Conservation (phyloP, 2,113 vertebrate species). For the Psittacara wagleri region DNA sequence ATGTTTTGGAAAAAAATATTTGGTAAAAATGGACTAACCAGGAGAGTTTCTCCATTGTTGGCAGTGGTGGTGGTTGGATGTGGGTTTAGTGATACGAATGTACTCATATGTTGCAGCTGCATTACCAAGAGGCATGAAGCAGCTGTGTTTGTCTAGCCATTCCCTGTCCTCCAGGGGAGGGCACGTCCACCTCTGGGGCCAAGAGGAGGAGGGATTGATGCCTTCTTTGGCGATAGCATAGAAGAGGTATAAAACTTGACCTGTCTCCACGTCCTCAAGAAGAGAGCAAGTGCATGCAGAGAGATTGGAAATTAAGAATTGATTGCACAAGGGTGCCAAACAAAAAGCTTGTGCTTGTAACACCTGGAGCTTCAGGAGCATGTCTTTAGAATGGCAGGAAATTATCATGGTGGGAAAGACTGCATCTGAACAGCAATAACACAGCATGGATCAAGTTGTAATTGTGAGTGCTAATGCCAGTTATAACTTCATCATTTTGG, state of each 20-base stretch:
- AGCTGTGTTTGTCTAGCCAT: not conserved
- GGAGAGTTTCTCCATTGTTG: not conserved
- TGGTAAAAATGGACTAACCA: not conserved
- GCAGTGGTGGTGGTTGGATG: not conserved
- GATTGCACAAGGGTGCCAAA: not conserved
- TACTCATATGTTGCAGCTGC: not conserved
- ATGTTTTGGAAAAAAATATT: not conserved
- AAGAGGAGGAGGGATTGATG: not conserved
- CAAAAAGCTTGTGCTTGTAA: not conserved
- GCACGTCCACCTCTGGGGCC: not conserved
- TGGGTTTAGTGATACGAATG: not conserved
- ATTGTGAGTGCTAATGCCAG: not conserved
- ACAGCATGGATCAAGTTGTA: not conserved
- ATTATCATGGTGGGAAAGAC: not conserved
- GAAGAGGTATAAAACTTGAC: not conserved
- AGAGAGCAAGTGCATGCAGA: not conserved
- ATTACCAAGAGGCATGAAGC: not conserved
- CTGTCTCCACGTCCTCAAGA: not conserved
- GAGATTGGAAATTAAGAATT: not conserved
- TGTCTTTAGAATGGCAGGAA: not conserved
- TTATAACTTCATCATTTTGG: not conserved
- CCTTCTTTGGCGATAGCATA: not conserved
- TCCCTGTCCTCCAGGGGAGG: too few species aligned
- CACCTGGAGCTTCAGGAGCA: not conserved
- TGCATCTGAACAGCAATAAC: not conserved